Conservation (phyloP, 1,140 invertebrate species). For the Leptinotarsa defecta region DNA sequence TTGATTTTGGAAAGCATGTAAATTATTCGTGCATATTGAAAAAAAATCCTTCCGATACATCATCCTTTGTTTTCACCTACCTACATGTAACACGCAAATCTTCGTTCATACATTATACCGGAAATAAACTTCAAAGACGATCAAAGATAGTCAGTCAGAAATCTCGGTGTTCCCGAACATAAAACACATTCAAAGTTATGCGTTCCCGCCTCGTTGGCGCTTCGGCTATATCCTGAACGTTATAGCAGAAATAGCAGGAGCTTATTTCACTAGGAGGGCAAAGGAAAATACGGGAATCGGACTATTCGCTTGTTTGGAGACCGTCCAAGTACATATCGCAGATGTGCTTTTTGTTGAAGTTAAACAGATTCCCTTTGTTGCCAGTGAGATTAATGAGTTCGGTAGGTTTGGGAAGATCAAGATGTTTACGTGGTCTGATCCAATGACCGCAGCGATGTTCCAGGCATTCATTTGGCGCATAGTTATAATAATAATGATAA, state of each 20-base stretch:
- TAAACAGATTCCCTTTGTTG: constrained; percentile 3
- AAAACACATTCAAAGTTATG: constrained; percentile 40
- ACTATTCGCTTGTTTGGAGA: not conserved
- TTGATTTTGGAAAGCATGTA: too few relatives aligned
- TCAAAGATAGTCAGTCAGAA: constrained; percentile 37
- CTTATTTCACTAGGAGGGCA: not conserved
- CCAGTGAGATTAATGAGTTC: not conserved
- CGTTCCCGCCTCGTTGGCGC: constrained; percentile 37
- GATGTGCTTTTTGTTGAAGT: constrained; percentile 5
- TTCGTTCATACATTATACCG: constrained; percentile 34
- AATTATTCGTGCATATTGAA: too few relatives aligned
- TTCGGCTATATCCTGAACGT: constrained; percentile 32
- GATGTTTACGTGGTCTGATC: too few relatives aligned
- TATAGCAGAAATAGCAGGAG: constrained; percentile 4
- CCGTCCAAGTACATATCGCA: not conserved
- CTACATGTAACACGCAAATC: constrained; percentile 22
- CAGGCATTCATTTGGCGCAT: too few relatives aligned
- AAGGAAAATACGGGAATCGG: constrained; percentile 1
- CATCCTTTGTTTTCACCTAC: too few relatives aligned
- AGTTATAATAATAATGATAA: too few relatives aligned
- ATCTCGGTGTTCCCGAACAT: constrained; percentile 31
- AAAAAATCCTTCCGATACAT: too few relatives aligned
- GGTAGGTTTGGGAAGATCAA: not conserved
- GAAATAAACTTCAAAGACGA: constrained; percentile 45
- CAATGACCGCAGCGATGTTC: too few relatives aligned